These are phyloP conservation scores for Eptesicus fuscus DNA, from an alignment of 2,113 vertebrate genomes.

Conservation along the genomic window DNA sequence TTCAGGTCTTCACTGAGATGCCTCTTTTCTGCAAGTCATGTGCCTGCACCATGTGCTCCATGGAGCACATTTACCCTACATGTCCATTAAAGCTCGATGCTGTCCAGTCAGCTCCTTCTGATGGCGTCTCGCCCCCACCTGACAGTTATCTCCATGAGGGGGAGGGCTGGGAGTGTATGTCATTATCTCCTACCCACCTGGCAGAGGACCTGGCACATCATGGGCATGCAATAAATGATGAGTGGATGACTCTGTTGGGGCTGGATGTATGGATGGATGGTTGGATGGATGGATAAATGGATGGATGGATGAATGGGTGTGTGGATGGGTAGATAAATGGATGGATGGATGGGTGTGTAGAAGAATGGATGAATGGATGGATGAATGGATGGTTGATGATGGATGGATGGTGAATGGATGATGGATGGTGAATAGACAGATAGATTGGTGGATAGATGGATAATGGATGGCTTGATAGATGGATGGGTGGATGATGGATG, in stretches of 20 bases:
- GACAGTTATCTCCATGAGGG: background rate
- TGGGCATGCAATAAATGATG: background rate
- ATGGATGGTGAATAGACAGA: background rate
- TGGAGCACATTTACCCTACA: rapidly evolving
- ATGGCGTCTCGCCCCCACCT: background rate
- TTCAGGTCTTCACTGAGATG: background rate
- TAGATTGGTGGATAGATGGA: rapidly evolving
- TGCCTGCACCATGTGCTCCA: background rate
- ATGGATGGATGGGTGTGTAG: background rate
- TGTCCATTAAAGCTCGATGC: background rate
- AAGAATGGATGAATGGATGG: no score
- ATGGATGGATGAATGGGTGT: rapidly evolving
- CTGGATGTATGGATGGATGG: background rate
- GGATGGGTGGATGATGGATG: background rate
- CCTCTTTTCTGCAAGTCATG: background rate
- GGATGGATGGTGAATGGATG: no score
- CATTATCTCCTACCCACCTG: background rate
- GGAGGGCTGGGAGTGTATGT: background rate
- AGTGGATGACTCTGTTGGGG: no score
- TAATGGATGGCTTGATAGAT: rapidly evolving
- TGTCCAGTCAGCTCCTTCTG: background rate
- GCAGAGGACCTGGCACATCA: background rate
- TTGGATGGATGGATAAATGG: no score
- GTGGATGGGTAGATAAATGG: background rate
- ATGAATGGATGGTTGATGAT: background rate